Evolutionary conservation across 2,888 invertebrate species (phyloP).

Genomic region (Temnothorax rugatulus): DNA sequence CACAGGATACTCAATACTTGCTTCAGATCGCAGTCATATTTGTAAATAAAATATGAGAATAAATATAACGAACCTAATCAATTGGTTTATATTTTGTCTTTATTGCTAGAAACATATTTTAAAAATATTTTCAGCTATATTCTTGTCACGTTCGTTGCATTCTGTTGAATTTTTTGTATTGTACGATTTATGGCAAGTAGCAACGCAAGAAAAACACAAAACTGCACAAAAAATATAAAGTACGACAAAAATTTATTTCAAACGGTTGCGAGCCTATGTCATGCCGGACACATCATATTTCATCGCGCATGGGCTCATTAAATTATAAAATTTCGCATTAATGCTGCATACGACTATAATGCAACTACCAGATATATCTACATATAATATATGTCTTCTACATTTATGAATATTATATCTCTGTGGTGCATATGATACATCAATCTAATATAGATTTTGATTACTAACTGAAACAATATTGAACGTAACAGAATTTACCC

Average conservation of each 20-base stretch:
- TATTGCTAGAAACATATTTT: background rate
- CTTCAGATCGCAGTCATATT: background rate
- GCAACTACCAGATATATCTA: background rate
- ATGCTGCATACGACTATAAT: background rate
- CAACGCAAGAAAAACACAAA: background rate
- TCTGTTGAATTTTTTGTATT: background rate
- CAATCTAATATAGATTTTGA: background rate
- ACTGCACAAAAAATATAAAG: background rate
- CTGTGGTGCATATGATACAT: background rate
- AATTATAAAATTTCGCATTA: slow-evolving; percentile 4
- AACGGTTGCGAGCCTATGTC: background rate
- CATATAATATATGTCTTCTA: slow-evolving; percentile 4
- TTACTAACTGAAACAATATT: slow-evolving; percentile 18
- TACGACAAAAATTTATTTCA: slow-evolving; percentile 19
- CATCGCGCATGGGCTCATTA: background rate
- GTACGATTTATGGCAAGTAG: background rate
- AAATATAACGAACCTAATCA: background rate
- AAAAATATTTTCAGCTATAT: background rate
- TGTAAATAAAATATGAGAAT: background rate
- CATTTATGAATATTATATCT: background rate
- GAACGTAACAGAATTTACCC: background rate
- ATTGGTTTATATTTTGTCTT: background rate
- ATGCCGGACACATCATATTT: slow-evolving; percentile 19
- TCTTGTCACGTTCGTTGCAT: background rate
- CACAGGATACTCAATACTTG: background rate